Base-by-base conservation (phyloP, 2,888 invertebrate species). In the Drosophila trichaetosa region DNA sequence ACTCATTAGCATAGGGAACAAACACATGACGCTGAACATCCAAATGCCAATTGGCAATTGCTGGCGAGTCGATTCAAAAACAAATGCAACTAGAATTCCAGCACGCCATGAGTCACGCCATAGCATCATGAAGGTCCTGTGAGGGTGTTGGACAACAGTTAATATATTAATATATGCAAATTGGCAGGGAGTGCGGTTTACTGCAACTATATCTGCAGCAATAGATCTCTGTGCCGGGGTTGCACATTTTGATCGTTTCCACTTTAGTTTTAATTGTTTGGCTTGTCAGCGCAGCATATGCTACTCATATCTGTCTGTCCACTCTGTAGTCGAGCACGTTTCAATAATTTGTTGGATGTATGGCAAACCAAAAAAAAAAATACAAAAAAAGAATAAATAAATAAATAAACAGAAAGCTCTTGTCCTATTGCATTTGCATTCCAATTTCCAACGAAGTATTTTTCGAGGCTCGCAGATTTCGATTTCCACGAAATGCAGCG, bases 241-340 rank as follows among this genome's bases (percentile, higher is more conserved):
- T 73, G 80, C 83, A 76, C 73, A 79, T 79, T 91, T 92, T 92
- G 91, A 91, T 91, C 92, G 91, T 92, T 91, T 91, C 85, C 91
- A 91, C 91, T 91, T 91, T 90, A 91, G 78, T 76, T 91, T 91
- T 92, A 91, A 91, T 91, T 91, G 91, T 86, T 87, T 82, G 67
- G 73, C 89, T 78, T 90, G 90, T 91, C 89, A 90, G 89, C 89
- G 31, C 71, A 61, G 63, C 80, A 75, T 76, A 81, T 70, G 77
- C 69, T 63, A 42, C 57, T 51, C 38, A 48, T 11, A n/a, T 27
- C 34, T 8, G n/a, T 18, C 36, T 18, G 38, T 64, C 33, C 46
- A 24, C 8, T 16, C 46, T n/a, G 24, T 18, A 10, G 18, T 27
- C 40, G 11, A 38, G 64, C 87, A 80, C 78, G 65, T 59, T 73